phyloP scores from a whole-genome alignment of 1,140 invertebrate genomes.

The Lepidurus apus region DNA sequence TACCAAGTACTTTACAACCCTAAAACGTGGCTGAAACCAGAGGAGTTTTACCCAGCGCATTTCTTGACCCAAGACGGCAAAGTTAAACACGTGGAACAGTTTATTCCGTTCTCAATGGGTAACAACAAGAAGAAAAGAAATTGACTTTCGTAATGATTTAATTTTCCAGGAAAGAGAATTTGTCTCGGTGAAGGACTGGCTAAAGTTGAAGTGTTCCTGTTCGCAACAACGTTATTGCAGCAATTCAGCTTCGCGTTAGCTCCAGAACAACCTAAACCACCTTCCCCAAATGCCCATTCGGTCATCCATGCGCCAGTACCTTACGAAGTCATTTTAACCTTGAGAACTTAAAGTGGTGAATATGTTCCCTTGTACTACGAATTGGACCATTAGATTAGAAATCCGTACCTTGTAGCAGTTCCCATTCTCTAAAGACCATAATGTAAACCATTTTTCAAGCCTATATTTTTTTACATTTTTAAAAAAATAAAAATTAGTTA shows the following conservation, averaged over 20 bases:
- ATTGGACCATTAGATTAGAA: too few relatives aligned
- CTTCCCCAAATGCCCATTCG: background rate
- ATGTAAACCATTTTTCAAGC: too few relatives aligned
- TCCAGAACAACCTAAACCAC: background rate
- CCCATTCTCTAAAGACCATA: too few relatives aligned
- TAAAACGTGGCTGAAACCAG: conserved; percentile 43
- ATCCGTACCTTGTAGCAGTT: too few relatives aligned
- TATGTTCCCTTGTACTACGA: too few relatives aligned
- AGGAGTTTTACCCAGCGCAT: conserved; percentile 42
- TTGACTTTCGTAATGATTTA: background rate
- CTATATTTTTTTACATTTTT: too few relatives aligned
- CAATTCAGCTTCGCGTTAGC: conserved; percentile 56
- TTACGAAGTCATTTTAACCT: background rate
- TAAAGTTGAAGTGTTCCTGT: conserved; percentile 76
- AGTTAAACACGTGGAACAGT: conserved; percentile 23
- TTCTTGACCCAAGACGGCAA: conserved; percentile 35
- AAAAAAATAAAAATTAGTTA: too few relatives aligned
- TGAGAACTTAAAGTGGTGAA: background rate
- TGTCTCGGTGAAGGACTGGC: conserved; percentile 82
- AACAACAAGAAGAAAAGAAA: background rate
- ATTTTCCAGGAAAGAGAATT: conserved; percentile 61
- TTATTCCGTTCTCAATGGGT: conserved; percentile 37
- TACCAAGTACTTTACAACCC: conserved; percentile 45
- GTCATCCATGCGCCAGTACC: background rate
- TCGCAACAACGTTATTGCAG: conserved; percentile 70